Percentiles rank a stretch among this genome's conserved stretches.
Evolutionary conservation across 1,140 invertebrate species (phyloP).

Genomic region (Cotesia chilonis): DNA sequence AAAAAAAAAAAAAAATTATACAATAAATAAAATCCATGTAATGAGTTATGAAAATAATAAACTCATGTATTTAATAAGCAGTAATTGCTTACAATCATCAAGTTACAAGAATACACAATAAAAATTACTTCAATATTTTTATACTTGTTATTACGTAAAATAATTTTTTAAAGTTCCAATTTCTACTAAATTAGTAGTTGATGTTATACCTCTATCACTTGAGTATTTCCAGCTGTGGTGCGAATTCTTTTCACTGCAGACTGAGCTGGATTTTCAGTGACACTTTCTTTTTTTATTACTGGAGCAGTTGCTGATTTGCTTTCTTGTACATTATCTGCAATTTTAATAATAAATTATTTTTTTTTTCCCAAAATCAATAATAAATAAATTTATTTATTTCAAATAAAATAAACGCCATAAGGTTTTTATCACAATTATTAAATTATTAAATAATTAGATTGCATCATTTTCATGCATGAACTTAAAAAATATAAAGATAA

Average conservation of each 20-base stretch:
- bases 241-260: constrained; percentile 37
- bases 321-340: constrained; percentile 40
- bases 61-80: too few species aligned
- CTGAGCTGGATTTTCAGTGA: constrained; percentile 46
- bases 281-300: constrained; percentile 40
- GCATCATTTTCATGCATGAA: too few species aligned
- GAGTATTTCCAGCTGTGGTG: constrained; percentile 42
- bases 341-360: not conserved
- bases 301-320: constrained; percentile 38
- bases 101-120: too few species aligned
- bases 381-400: not conserved
- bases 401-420: too few species aligned
- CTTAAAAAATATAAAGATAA: too few species aligned
- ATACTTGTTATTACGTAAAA: too few species aligned
- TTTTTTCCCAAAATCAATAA: not conserved
- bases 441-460: too few species aligned
- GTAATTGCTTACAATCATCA: too few species aligned
- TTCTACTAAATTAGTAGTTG: not conserved
- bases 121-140: not conserved
- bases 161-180: not conserved
- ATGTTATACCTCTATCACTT: constrained; percentile 59
- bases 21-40: constrained; percentile 19
- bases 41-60: constrained; percentile 10
- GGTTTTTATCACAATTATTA: too few species aligned
- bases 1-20: too few species aligned